Evolutionary conservation across 2,888 invertebrate species (phyloP), one percentile per base, ranked within the genome.

Genomic region (Alentia gelatinosa): DNA sequence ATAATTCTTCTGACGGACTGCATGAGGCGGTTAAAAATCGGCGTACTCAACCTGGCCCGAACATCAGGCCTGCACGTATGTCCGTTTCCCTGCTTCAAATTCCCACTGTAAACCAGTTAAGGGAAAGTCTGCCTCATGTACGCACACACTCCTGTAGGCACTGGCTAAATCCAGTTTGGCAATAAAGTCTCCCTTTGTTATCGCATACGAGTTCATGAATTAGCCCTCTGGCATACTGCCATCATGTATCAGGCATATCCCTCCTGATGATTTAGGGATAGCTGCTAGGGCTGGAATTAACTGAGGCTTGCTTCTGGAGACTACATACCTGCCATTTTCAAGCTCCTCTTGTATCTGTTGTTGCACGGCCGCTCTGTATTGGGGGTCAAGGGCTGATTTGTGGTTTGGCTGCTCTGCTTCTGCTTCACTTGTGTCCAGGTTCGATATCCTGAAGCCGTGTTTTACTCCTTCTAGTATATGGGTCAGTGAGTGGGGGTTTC

Each of bases 21-120:
- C 42, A 89, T 90, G 0, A 91, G 35, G 37, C 30, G 23, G 50
- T 91, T 50, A 91, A 91, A 91, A n/a, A 63, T 89, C 42, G 30
- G 50, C 12, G 79, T 26, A 15, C 89, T 26, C 47, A 50, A 35
- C 19, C 89, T 42, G 26, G 75, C 89, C 9, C 89, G 75, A 68
- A 23, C 50, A 19, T 7, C 30, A 37, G 37, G 89, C 91, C 5
- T 30, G 9, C 23, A 75, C 40, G 35, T 79, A 42, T 90, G 37
- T 74, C 30, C n/a, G 12, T 12, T 30, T 30, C 26, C 50, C 90
- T 1, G 23, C 39, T 50, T 50, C 30, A 90, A 83, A 79, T 42
- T 33, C 12, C 90, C 90, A 83, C 15, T 23, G n/a, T 30, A 90
- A 33, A 35, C 90, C 90, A 19, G 83, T 50, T 7, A 83, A 50